A percentile compares a stretch with the other conserved stretches of the same genome.
Evolutionary conservation across 1,140 invertebrate species (phyloP).

Genomic region (Drosophila littoralis): DNA sequence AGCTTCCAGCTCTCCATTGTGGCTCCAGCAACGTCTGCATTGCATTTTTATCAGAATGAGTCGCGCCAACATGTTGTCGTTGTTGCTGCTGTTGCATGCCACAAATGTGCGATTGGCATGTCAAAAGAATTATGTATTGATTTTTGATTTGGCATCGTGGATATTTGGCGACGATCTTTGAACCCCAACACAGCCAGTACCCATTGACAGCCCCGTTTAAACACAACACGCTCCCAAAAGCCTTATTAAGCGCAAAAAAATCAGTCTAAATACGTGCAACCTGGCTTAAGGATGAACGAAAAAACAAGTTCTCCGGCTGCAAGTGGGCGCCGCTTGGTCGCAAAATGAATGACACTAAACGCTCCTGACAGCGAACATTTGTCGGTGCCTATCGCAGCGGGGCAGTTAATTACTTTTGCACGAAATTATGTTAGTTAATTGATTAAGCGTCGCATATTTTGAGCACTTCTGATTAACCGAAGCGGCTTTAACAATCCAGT

Average conservation of each 20-base stretch:
- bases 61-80: slow-evolving; percentile 69
- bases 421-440: slow-evolving; percentile 82
- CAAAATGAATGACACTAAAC: slow-evolving; percentile 80
- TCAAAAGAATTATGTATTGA: slow-evolving; percentile 83
- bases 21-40: slow-evolving; percentile 43
- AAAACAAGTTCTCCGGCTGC: slow-evolving; percentile 52
- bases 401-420: slow-evolving; percentile 80
- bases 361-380: slow-evolving; percentile 79
- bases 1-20: slow-evolving; percentile 36
- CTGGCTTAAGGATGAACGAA: slow-evolving; percentile 11
- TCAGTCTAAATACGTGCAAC: slow-evolving; percentile 2
- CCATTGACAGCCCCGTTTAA: not conserved
- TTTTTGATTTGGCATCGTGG: slow-evolving; percentile 73
- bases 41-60: slow-evolving; percentile 80
- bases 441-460: slow-evolving; percentile 67
- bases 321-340: slow-evolving; percentile 67
- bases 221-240: not conserved
- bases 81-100: slow-evolving; percentile 66
- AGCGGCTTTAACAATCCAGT: not conserved
- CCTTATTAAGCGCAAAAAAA: slow-evolving; percentile 21
- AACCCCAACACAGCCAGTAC: slow-evolving; percentile 16
- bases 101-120: slow-evolving; percentile 83
- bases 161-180: slow-evolving; percentile 36
- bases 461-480: slow-evolving; percentile 38
- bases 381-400: slow-evolving; percentile 51